Evolutionary conservation across 1,140 invertebrate species (phyloP), one percentile per base, ranked within the genome.

Genomic region (Pseudachorutes palmiensis): DNA sequence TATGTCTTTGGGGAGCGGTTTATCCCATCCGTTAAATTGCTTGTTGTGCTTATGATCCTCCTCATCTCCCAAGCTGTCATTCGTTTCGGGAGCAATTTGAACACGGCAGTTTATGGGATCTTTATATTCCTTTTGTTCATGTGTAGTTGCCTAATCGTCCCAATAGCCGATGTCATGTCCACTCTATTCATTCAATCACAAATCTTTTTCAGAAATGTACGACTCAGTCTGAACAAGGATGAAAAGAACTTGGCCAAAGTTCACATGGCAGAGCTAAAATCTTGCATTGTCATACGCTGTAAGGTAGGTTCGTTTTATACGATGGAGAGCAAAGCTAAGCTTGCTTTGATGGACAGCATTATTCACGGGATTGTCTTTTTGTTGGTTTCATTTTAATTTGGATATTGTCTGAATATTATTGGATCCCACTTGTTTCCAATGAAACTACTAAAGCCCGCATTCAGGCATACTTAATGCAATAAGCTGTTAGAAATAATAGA

Each of bases 271-370:
- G 12, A 55, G 24, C 12, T 55, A 5, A 12, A 22, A 12, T 55
- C 51, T 19, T 55, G 51, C 24, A 55, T 19, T 22, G 24, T 55
- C 5, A 55, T 55, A 5, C 12, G 24, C 3, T 55, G 51, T 26
- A 55, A 55, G 5, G 51, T 55, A 22, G 51, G 51, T 14, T 55
- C 51, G 24, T 55, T 55, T 26, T 55, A 55, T 22, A 55, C 51
- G 24, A 55, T 55, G 51, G 51, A 55, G 51, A 24, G 51, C 24
- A 55, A 55, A 22, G 51, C 51, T 22, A 55, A 55, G 51, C 24
- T 55, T 14, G 24, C 51, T 24, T 26, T 55, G 24, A 22, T 24
- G 9, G 51, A 55, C 24, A 55, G 9, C 5, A 55, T 55, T 55
- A 24, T 55, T 24, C 12, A 55, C 24, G 51, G 51, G 14, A 55